Percentiles rank a stretch among this genome's conserved stretches.
Conservation (phyloP, 1,140 invertebrate species). For the Lepidostoma basale region DNA sequence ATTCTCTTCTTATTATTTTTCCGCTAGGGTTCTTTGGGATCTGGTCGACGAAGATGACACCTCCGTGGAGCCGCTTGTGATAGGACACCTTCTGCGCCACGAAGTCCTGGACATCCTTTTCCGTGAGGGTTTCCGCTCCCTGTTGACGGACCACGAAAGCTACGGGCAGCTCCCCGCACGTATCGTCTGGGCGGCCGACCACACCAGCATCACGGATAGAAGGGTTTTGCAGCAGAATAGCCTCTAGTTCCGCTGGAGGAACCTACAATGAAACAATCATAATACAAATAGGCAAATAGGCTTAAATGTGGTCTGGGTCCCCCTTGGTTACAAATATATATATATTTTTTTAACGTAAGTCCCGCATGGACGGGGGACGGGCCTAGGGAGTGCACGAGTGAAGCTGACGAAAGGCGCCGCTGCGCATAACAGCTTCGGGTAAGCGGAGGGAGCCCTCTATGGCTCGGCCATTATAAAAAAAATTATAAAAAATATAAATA, state of each 20-base stretch:
- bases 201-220: slow-evolving; percentile 76
- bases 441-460: too few relatives aligned
- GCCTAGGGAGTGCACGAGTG: too few relatives aligned
- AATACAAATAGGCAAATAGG: too few relatives aligned
- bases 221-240: slow-evolving; percentile 71
- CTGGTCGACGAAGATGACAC: slow-evolving; percentile 67
- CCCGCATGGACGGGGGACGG: too few relatives aligned
- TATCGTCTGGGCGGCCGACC: slow-evolving; percentile 71
- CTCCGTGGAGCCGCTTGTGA: slow-evolving; percentile 66
- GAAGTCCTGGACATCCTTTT: slow-evolving; percentile 50
- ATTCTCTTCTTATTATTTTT: slow-evolving; percentile 64
- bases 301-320: too few relatives aligned
- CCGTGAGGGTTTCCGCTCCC: slow-evolving; percentile 53
- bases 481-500: too few relatives aligned
- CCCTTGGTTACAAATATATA: too few relatives aligned
- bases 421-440: too few relatives aligned
- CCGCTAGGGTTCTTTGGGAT: slow-evolving; percentile 73
- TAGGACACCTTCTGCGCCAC: slow-evolving; percentile 58
- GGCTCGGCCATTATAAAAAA: too few relatives aligned
- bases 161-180: slow-evolving; percentile 70
- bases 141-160: slow-evolving; percentile 68
- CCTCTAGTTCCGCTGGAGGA: slow-evolving; percentile 80
- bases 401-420: too few relatives aligned
- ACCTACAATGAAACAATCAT: slow-evolving; percentile 63
- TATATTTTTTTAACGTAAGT: too few relatives aligned